Conservation (phyloP, 2,797 vertebrate species). For the Falco novaeseelandiae region DNA sequence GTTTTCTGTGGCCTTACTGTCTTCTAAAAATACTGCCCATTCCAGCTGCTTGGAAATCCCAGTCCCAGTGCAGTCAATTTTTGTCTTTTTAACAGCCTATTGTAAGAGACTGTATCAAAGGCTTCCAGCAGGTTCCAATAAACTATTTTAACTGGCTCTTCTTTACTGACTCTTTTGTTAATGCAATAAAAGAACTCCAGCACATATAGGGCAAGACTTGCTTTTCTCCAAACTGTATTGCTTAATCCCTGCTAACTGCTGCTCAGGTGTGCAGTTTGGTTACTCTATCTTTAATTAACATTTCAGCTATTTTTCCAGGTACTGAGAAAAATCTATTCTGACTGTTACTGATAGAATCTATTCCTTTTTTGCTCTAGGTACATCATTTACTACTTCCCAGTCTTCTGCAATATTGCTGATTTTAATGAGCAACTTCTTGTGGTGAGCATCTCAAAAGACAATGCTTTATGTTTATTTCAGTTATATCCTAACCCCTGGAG, state of each 20-base stretch:
- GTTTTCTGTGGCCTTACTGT: neutral
- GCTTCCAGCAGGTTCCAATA: slow-evolving; percentile 30
- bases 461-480: slow-evolving; percentile 31
- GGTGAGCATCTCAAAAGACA: slow-evolving; percentile 3
- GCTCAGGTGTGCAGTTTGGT: neutral
- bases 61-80: neutral
- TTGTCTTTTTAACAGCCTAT: neutral
- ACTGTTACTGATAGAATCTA: neutral
- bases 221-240: neutral
- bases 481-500: neutral
- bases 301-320: slow-evolving; percentile 19
- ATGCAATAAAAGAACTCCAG: neutral
- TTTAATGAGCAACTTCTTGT: slow-evolving; percentile 17
- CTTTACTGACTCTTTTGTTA: slow-evolving; percentile 8
- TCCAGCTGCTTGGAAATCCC: neutral
- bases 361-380: neutral
- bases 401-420: neutral
- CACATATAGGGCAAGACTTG: neutral
- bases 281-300: slow-evolving; percentile 27
- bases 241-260: neutral
- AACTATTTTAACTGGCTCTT: slow-evolving; percentile 30
- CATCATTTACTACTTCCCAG: neutral
- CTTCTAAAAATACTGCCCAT: neutral
- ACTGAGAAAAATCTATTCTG: neutral
- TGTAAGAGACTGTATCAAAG: neutral